Conservation (phyloP, 2,113 vertebrate species). For the Periophthalmus modestus region DNA sequence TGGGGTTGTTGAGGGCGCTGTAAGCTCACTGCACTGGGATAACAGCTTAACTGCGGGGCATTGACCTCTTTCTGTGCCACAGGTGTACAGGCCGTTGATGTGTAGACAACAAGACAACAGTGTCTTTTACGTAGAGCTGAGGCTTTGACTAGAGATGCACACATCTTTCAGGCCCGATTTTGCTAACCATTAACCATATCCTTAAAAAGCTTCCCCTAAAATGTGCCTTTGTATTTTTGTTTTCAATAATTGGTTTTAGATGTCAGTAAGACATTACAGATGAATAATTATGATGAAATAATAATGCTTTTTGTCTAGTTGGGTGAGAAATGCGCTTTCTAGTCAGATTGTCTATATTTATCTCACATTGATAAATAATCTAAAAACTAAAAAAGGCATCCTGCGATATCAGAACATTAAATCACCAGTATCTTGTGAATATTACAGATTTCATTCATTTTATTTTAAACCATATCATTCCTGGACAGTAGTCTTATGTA, state of each 20-base stretch:
- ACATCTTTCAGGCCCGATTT: no score
- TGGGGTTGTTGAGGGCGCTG: constrained; percentile 7
- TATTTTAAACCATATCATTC: background rate
- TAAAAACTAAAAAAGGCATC: no score
- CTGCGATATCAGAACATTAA: no score
- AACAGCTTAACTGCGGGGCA: constrained; percentile 26
- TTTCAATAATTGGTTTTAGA: no score
- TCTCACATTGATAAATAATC: no score
- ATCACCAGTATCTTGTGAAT: background rate
- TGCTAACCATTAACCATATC: no score
- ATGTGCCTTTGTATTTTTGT: no score
- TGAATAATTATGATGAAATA: background rate
- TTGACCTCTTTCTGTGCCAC: constrained; percentile 42
- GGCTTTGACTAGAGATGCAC: background rate
- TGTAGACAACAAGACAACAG: background rate
- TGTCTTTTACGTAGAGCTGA: background rate
- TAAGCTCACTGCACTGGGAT: constrained; percentile 25
- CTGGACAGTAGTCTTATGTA: background rate
- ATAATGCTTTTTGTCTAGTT: no score
- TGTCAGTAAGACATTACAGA: no score
- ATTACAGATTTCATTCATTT: background rate
- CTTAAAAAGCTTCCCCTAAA: no score
- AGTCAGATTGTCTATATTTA: no score
- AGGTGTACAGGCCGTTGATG: constrained; percentile 16
- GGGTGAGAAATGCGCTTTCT: no score